Base-by-base conservation (phyloP, 2,888 invertebrate genomes). In the Luperina nickerlii region DNA sequence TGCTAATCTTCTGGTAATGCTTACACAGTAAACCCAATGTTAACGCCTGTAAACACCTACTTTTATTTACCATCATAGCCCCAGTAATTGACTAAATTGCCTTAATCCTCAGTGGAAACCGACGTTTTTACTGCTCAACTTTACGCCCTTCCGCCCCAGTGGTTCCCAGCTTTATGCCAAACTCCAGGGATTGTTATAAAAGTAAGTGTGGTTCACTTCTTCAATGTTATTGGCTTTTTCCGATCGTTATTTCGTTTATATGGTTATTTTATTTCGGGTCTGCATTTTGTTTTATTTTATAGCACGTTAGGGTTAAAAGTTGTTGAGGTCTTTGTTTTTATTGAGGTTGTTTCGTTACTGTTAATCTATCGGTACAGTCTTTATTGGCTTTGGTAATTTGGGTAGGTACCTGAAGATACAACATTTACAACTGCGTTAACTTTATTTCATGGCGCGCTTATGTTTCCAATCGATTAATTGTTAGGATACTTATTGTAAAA, bases 161-260 rank as follows among this genome's bases (percentile, higher is more conserved):
- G 78, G 62, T 85, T 77, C 32, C 70, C 66, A 71, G 80, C 74
- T 84, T 76, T 78, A 81, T 72, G 65, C 76, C 66, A 57, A 78
- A 75, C 70, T 80, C 78, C 66, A 78, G 70, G 79, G 76, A 85
- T 87, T 83, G 82, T 75, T 27, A 77, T 88, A 77, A 85, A 89
- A 87, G 82, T 89, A 78, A 89, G 84, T 77, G 79, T 74, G 79
- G 82, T 85, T 88, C 79, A 81, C 73, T 85, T 67, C 74, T 72
- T 69, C 68, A 75, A 76, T 81, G 85, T 90, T 90, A 90, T 87
- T 79, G 73, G 74, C 20, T 75, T 69, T 69, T 81, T 67, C 71
- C 76, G 69, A 85, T 85, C 85, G 85, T 86, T 80, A 88, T 82
- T 82, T 66, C 76, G 76, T 88, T 84, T 90, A 78, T 83, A 84